Conservation (phyloP, 2,797 vertebrate species). For the Arrhamphus sclerolepis region DNA sequence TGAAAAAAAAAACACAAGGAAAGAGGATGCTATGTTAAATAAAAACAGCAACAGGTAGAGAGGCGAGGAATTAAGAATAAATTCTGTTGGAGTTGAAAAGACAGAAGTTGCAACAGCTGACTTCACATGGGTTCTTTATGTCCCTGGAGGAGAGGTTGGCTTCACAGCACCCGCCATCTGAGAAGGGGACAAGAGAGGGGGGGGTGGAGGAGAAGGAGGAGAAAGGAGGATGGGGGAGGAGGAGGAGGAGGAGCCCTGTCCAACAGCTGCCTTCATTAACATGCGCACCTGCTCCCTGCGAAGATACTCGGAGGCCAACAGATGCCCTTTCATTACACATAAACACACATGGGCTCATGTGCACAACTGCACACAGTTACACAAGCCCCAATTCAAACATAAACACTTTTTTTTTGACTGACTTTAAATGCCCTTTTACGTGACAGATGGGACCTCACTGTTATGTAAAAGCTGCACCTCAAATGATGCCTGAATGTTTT, state of each 20-base stretch:
- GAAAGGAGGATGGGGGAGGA: slow-evolving; percentile 35
- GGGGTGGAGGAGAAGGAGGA: slow-evolving; percentile 14
- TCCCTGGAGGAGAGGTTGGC: slow-evolving; percentile 69
- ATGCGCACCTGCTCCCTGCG: slow-evolving; percentile 91
- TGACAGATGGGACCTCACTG: slow-evolving; percentile 21
- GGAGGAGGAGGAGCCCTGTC: slow-evolving; percentile 64
- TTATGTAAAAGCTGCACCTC: slow-evolving; percentile 2
- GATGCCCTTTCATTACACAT: slow-evolving; percentile 82
- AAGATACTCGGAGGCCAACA: slow-evolving; percentile 84
- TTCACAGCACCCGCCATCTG: slow-evolving; percentile 74
- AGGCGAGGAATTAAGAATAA: slow-evolving; percentile 39
- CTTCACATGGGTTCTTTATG: slow-evolving; percentile 77
- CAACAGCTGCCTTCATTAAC: slow-evolving; percentile 88
- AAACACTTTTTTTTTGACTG: slow-evolving; percentile 58
- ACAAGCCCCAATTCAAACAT: slow-evolving; percentile 68
- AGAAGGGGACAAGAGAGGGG: slow-evolving; percentile 64
- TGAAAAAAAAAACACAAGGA: neutral
- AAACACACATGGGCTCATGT: slow-evolving; percentile 66
- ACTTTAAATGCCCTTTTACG: slow-evolving; percentile 35
- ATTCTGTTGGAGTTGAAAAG: slow-evolving; percentile 24
- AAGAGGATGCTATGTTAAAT: slow-evolving; percentile 5
- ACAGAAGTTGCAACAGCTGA: slow-evolving; percentile 78
- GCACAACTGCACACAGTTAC: slow-evolving; percentile 66
- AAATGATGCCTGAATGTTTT: neutral
- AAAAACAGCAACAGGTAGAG: slow-evolving; percentile 51